These are phyloP conservation scores for Chinchilla lanigera DNA, from an alignment of 2,113 vertebrate genomes.

Conservation along the genomic window DNA sequence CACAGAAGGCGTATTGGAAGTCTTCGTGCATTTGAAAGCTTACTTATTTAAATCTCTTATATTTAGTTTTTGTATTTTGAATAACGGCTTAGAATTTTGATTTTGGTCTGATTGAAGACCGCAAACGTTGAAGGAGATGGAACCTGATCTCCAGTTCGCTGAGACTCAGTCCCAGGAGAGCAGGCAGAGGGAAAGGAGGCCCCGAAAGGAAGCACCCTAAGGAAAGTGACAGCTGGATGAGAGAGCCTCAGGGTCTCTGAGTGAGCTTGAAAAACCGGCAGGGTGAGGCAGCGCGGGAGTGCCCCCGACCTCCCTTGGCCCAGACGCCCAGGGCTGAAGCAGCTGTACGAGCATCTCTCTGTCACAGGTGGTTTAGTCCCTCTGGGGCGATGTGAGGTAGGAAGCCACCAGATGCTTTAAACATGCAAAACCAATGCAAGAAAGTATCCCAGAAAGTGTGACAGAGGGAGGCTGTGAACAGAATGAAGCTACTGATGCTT, in stretches of 20 bases:
- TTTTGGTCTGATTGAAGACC: background rate
- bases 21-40: background rate
- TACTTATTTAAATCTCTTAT: conserved; percentile 4
- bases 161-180: background rate
- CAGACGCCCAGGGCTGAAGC: background rate
- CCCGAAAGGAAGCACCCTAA: background rate
- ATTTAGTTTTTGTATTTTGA: conserved; percentile 32
- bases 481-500: background rate
- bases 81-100: conserved; percentile 15
- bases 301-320: too few species aligned
- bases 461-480: background rate
- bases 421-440: background rate
- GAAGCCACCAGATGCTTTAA: background rate
- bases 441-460: background rate
- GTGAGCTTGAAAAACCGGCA: background rate
- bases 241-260: background rate
- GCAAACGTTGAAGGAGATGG: background rate
- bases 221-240: background rate
- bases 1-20: background rate
- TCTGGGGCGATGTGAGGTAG: background rate
- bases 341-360: background rate
- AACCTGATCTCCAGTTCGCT: background rate
- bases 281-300: background rate
- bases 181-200: background rate
- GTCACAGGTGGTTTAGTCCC: background rate